phyloP scores from a whole-genome alignment of 2,113 vertebrate species.

The Coptodon rendalli region DNA sequence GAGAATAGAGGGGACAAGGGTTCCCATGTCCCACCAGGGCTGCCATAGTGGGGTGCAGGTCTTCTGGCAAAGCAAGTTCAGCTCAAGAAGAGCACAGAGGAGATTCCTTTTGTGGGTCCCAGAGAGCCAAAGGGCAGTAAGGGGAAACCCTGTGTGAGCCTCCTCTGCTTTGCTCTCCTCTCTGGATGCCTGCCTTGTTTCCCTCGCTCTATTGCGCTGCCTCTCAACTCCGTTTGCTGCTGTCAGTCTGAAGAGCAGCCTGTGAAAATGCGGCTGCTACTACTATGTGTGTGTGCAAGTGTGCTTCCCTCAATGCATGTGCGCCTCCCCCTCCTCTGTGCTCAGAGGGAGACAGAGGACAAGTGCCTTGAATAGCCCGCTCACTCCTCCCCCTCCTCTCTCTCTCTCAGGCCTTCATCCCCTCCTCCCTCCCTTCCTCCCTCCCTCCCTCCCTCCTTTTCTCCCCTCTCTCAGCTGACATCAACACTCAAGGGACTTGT shows the following conservation, averaged over 20 bases:
- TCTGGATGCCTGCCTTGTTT: conserved; percentile 7
- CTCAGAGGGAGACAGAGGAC: conserved; percentile 72
- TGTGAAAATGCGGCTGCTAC: conserved; percentile 57
- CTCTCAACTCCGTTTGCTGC: conserved; percentile 63
- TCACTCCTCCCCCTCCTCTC: conserved; percentile 56
- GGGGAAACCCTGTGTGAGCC: neutral
- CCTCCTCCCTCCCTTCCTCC: neutral
- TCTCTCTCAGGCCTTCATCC: neutral
- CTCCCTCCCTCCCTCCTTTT: neutral
- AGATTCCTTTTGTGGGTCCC: conserved; percentile 16
- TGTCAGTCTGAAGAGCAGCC: conserved; percentile 69
- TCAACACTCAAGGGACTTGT: conserved; percentile 73
- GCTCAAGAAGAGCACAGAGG: neutral
- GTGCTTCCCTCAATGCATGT: conserved; percentile 49
- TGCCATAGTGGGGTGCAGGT: conserved; percentile 58
- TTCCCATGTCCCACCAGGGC: conserved; percentile 27
- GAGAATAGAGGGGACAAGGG: conserved; percentile 8
- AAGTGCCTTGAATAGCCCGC: conserved; percentile 77
- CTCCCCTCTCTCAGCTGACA: conserved; percentile 72
- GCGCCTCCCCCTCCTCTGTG: conserved; percentile 55
- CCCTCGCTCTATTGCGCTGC: conserved; percentile 4
- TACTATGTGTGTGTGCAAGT: conserved; percentile 23
- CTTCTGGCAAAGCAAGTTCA: conserved; percentile 42
- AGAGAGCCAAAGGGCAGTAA: neutral
- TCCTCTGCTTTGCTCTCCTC: conserved; percentile 5